These are phyloP conservation scores for Chaetogeoica ovagalla DNA, from an alignment of 2,888 invertebrate genomes.

Conservation along the genomic window DNA sequence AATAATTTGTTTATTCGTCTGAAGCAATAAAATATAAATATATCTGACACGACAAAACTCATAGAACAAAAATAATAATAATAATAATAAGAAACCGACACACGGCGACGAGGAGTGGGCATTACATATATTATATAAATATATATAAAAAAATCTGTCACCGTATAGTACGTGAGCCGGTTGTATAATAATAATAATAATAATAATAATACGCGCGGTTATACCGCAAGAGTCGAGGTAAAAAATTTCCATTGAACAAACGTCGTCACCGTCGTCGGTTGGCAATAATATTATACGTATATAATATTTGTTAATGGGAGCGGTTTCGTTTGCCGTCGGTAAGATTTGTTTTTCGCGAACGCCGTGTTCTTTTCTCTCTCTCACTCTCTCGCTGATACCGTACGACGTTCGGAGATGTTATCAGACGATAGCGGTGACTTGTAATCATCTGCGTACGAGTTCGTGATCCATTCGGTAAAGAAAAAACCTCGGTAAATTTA, in stretches of 20 bases:
- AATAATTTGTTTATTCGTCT: conserved; percentile 51
- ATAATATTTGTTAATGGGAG: conserved; percentile 39
- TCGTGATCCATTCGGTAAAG: conserved; percentile 45
- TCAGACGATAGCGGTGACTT: conserved; percentile 33
- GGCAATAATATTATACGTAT: conserved; percentile 14
- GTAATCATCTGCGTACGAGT: conserved; percentile 5
- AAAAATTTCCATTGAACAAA: conserved; percentile 48
- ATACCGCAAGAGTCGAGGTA: background rate
- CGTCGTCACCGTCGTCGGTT: conserved; percentile 17
- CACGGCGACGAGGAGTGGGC: conserved; percentile 18
- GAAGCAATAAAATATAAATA: conserved; percentile 52
- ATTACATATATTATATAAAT: conserved; percentile 9
- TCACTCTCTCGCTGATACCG: background rate
- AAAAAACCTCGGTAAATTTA: too few species aligned
- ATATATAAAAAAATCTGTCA: conserved; percentile 48
- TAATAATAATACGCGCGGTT: too few species aligned
- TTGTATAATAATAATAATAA: conserved; percentile 14
- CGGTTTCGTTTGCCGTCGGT: conserved; percentile 38
- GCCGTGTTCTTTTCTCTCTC: conserved; percentile 9
- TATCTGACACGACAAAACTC: conserved; percentile 47
- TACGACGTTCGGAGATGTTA: conserved; percentile 22
- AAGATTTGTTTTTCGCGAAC: conserved; percentile 39
- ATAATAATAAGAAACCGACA: too few species aligned
- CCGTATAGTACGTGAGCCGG: conserved; percentile 44
- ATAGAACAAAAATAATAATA: conserved; percentile 50